Evolutionary conservation across 2,113 vertebrate species (phyloP).

Genomic region (Rhinopomastus cyanomelas): DNA sequence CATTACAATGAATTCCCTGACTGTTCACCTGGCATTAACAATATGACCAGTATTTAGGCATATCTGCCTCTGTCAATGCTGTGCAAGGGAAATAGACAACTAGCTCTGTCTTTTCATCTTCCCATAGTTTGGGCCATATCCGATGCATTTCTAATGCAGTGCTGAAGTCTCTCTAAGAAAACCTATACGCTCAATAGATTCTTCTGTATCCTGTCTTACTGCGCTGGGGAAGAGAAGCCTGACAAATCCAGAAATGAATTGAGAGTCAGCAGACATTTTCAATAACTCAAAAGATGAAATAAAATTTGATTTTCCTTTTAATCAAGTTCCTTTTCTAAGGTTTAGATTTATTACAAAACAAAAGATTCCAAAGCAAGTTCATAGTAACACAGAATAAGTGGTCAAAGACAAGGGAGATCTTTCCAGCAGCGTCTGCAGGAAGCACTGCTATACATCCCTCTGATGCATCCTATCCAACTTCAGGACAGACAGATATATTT

Average conservation of each 20-base stretch:
- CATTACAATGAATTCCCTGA: neutral
- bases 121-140: neutral
- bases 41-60: neutral
- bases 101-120: accelerated
- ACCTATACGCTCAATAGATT: neutral
- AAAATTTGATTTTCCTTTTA: neutral
- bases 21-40: constrained; percentile 32
- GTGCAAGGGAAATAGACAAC: neutral
- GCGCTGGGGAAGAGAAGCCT: neutral
- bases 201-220: neutral
- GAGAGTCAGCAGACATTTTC: accelerated
- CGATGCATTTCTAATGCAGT: neutral
- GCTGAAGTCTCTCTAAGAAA: neutral
- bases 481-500: neutral
- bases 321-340: neutral
- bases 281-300: neutral
- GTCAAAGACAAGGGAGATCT: neutral
- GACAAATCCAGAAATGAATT: neutral
- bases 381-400: neutral
- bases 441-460: neutral
- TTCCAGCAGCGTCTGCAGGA: neutral
- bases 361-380: neutral
- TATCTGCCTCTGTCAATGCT: neutral
- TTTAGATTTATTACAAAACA: neutral
- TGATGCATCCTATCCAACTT: neutral